These are phyloP conservation scores for Belgica antarctica DNA, from an alignment of 2,888 invertebrate genomes.

Conservation along the genomic window DNA sequence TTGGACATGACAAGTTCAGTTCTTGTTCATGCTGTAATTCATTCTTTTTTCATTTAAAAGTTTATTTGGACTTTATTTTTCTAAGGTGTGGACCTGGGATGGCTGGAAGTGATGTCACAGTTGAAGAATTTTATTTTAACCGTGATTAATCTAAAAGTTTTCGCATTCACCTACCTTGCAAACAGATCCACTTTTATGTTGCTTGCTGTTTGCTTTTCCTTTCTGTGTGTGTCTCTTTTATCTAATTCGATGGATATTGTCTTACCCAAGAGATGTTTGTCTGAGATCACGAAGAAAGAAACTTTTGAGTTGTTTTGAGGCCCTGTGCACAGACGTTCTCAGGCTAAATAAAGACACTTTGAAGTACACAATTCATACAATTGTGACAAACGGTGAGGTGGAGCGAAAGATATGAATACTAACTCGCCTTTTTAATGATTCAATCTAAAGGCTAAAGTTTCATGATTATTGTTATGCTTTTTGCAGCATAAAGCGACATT, in stretches of 20 bases:
- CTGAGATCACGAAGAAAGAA: background rate
- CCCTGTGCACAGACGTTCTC: no score
- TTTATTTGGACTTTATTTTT: background rate
- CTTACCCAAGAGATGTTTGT: slow-evolving; percentile 11
- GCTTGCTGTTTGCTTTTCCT: background rate
- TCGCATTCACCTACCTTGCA: no score
- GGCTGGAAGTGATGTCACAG: no score
- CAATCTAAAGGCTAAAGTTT: no score
- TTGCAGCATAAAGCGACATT: background rate
- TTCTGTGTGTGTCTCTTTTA: background rate
- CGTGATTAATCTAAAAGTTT: no score
- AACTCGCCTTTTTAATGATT: no score
- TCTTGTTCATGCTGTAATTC: background rate
- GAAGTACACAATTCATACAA: no score
- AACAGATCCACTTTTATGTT: background rate
- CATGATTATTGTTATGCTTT: slow-evolving; percentile 15
- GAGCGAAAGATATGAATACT: no score
- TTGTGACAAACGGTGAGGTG: background rate
- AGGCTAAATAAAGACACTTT: slow-evolving; percentile 15
- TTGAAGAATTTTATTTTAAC: no score
- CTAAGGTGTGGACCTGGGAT: background rate
- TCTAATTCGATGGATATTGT: background rate
- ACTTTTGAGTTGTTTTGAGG: background rate
- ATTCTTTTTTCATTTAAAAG: no score
- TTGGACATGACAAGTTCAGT: slow-evolving; percentile 3